A percentile compares a stretch with the other conserved stretches of the same genome.
Evolutionary conservation across 1,140 invertebrate genomes (phyloP).

Genomic region (Oppia nitens): DNA sequence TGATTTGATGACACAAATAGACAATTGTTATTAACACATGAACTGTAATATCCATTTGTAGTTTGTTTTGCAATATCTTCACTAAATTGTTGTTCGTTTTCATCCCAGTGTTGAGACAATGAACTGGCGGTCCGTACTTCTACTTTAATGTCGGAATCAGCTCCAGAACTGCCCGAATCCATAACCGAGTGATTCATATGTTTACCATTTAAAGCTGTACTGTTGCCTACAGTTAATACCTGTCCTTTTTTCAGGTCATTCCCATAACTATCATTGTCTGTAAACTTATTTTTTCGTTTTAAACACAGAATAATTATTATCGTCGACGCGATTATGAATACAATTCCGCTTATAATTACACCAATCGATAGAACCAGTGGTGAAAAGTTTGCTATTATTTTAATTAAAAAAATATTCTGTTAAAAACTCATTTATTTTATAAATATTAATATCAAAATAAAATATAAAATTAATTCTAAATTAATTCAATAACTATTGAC

Average conservation of each 20-base stretch:
- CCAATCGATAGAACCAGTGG: conserved; percentile 43
- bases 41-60: neutral
- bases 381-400: conserved; percentile 37
- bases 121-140: conserved; percentile 68
- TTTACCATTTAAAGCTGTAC: neutral
- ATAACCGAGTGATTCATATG: neutral
- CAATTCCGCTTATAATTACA: conserved; percentile 42
- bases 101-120: conserved; percentile 38
- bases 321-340: conserved; percentile 43
- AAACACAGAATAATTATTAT: conserved; percentile 45
- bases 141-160: conserved; percentile 72
- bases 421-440: no score
- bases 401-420: no score
- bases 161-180: conserved; percentile 50
- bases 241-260: neutral
- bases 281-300: conserved; percentile 28
- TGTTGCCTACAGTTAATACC: neutral
- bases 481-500: no score
- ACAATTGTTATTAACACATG: neutral
- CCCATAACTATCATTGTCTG: neutral
- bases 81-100: conserved; percentile 30
- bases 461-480: no score
- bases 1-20: neutral
- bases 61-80: conserved; percentile 24
- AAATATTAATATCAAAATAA: no score